Percentiles rank a stretch among this genome's conserved stretches.
phyloP scores from a whole-genome alignment of 2,113 vertebrate species.

The Cinclus mexicanus region DNA sequence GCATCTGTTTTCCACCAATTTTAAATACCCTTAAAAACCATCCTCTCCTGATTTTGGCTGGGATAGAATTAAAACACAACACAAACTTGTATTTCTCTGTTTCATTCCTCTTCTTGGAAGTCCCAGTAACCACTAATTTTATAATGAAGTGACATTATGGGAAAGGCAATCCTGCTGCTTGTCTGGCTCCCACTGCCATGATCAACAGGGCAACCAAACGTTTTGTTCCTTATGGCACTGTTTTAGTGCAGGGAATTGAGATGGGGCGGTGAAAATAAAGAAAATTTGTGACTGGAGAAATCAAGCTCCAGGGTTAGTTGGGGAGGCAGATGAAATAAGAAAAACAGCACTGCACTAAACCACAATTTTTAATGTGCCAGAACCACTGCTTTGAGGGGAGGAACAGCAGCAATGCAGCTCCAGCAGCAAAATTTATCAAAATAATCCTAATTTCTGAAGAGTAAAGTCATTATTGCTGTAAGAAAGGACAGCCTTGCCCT shows the following conservation, averaged over 20 bases:
- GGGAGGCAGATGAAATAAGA: background rate
- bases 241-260: background rate
- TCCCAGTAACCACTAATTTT: background rate
- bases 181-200: background rate
- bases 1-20: background rate
- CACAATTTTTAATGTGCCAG: background rate
- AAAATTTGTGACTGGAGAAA: background rate
- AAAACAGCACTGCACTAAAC: background rate
- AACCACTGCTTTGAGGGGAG: background rate
- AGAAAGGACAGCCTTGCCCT: background rate
- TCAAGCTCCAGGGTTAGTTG: accelerated
- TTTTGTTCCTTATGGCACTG: background rate
- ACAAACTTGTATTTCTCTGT: background rate
- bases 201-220: background rate
- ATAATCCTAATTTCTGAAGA: background rate
- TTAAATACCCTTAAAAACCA: background rate
- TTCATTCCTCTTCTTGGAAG: background rate
- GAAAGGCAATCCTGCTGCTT: background rate
- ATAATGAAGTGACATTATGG: background rate
- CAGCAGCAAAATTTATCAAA: background rate
- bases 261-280: background rate
- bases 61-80: background rate
- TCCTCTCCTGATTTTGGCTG: background rate
- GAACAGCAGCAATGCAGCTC: background rate
- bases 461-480: background rate